A percentile compares a stretch with the other conserved stretches of the same genome.
Evolutionary conservation across 1,140 invertebrate genomes (phyloP).

Genomic region (Hesperophylax magnus): DNA sequence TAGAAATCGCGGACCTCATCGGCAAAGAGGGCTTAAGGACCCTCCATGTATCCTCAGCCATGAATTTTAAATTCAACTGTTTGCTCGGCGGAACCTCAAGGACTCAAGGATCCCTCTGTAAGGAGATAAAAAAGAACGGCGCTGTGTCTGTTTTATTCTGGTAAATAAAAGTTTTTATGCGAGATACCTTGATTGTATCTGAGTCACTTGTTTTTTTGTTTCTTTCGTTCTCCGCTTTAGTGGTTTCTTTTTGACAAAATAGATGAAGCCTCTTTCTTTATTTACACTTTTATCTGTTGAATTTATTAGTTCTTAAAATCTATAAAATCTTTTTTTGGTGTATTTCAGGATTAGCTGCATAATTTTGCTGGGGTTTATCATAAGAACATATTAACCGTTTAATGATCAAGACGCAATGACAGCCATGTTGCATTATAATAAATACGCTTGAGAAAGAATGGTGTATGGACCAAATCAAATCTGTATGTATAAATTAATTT

Average conservation of each 20-base stretch:
- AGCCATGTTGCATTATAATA: too few species aligned
- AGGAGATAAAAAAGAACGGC: slow-evolving; percentile 10
- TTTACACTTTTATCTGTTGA: neutral
- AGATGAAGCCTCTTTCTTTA: slow-evolving; percentile 19
- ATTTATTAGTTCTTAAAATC: too few species aligned
- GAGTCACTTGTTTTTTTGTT: neutral
- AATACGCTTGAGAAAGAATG: too few species aligned
- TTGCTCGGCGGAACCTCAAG: slow-evolving; percentile 35
- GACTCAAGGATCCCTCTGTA: neutral
- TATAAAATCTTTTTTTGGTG: too few species aligned
- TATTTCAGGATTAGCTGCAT: too few species aligned
- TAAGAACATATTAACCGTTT: too few species aligned
- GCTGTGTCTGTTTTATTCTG: slow-evolving; percentile 26
- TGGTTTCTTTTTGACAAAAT: neutral
- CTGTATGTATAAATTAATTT: too few species aligned
- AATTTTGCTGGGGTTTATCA: too few species aligned
- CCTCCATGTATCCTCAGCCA: slow-evolving; percentile 18
- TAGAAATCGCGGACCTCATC: slow-evolving; percentile 35
- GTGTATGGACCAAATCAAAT: too few species aligned
- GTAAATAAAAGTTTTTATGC: slow-evolving; percentile 39
- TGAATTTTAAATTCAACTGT: slow-evolving; percentile 50
- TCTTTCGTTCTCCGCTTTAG: neutral
- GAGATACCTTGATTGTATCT: slow-evolving; percentile 43
- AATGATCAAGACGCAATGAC: too few species aligned
- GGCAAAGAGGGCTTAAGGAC: slow-evolving; percentile 23